Conservation (phyloP, 2,113 vertebrate genomes). For the western clawed frog (Xenopus tropicalis) region UCB_Xtro_10.0 CM004445.2:102914001-102914500, state of each 20-base stretch:
- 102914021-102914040: conserved; percentile 8
- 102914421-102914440: conserved; percentile 64
- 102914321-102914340: conserved; percentile 45
- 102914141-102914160: conserved; percentile 58
- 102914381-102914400: conserved; percentile 62
- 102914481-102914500: conserved; percentile 63
- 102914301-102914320: conserved; percentile 49
- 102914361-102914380: conserved; percentile 53
- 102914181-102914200: conserved; percentile 66
- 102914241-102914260: conserved; percentile 51
- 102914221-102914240: conserved; percentile 47
- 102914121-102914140: conserved; percentile 74
- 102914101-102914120: conserved; percentile 73
- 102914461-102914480: conserved; percentile 65
- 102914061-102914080: conserved; percentile 54
- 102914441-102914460: conserved; percentile 68
- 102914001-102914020: conserved; percentile 39
- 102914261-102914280: not conserved
- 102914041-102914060: conserved; percentile 61
- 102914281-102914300: conserved; percentile 46
- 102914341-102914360: conserved; percentile 47
- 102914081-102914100: conserved; percentile 59
- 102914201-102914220: conserved; percentile 70
- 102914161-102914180: conserved; percentile 69
- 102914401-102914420: conserved; percentile 60